phyloP scores from a whole-genome alignment of 2,888 invertebrate genomes.

The Leucozona laternaria region DNA sequence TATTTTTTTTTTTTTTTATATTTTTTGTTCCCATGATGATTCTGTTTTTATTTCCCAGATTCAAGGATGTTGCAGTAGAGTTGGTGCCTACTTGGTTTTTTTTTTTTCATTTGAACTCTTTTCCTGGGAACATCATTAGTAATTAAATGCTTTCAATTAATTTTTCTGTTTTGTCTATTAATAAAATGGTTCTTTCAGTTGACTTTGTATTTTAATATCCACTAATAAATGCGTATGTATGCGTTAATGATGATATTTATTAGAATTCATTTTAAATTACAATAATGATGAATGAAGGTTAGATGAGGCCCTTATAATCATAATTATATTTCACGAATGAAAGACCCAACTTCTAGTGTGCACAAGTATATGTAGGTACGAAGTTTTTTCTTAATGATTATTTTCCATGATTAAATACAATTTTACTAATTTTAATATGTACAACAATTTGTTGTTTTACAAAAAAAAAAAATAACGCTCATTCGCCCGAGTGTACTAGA shows the following conservation, averaged over 20 bases:
- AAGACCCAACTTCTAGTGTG: too few relatives aligned
- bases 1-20: conserved; percentile 8
- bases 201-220: conserved; percentile 13
- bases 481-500: too few relatives aligned
- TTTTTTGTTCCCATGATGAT: conserved; percentile 18
- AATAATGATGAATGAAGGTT: neutral
- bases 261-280: neutral
- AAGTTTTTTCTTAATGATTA: too few relatives aligned
- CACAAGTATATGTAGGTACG: too few relatives aligned
- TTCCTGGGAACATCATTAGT: conserved; percentile 63
- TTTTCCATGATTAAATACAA: too few relatives aligned
- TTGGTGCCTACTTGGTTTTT: conserved; percentile 2
- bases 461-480: too few relatives aligned
- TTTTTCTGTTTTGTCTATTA: conserved; percentile 10
- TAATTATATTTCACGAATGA: neutral
- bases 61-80: conserved; percentile 66
- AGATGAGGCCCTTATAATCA: neutral
- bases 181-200: conserved; percentile 27
- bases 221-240: conserved; percentile 21
- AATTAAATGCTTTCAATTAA: conserved; percentile 64
- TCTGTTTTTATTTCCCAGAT: conserved; percentile 32
- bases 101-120: conserved; percentile 5
- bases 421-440: too few relatives aligned
- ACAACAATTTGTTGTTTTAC: too few relatives aligned
- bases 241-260: conserved; percentile 4